These are phyloP conservation scores for Chrysomela aeneicollis DNA, from an alignment of 2,888 invertebrate genomes.

Conservation along the genomic window DNA sequence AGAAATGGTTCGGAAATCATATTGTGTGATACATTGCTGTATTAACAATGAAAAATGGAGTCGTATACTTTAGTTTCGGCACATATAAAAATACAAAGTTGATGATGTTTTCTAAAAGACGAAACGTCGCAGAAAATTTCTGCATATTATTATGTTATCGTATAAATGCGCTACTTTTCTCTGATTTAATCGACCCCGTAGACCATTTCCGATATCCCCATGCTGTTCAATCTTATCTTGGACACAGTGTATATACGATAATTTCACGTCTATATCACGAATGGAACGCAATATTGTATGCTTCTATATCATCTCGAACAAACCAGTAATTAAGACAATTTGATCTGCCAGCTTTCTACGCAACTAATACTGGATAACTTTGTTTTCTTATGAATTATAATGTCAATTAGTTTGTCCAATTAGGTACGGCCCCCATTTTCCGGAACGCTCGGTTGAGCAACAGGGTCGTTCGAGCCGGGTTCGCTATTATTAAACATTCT, in stretches of 20 bases:
- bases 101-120: too few species aligned
- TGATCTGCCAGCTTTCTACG: constrained; percentile 14
- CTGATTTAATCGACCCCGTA: too few species aligned
- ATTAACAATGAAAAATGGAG: too few species aligned
- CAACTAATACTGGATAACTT: constrained; percentile 8
- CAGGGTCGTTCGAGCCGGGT: constrained; percentile 1
- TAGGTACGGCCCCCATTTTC: constrained; percentile 11
- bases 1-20: too few species aligned
- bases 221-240: too few species aligned
- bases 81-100: too few species aligned
- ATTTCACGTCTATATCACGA: background rate
- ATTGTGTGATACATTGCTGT: too few species aligned
- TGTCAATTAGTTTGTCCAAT: constrained; percentile 22
- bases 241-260: background rate
- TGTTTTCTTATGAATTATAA: constrained; percentile 20
- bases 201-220: too few species aligned
- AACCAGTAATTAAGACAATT: constrained; percentile 7
- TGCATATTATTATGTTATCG: too few species aligned
- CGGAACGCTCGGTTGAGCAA: constrained; percentile 12
- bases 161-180: too few species aligned
- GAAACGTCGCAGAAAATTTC: too few species aligned
- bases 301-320: background rate
- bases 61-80: too few species aligned
- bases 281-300: background rate
- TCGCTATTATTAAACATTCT: constrained; percentile 13